Percentiles rank a stretch among this genome's conserved stretches.
phyloP scores from a whole-genome alignment of 2,113 vertebrate genomes.

The Myocastor coypus region DNA sequence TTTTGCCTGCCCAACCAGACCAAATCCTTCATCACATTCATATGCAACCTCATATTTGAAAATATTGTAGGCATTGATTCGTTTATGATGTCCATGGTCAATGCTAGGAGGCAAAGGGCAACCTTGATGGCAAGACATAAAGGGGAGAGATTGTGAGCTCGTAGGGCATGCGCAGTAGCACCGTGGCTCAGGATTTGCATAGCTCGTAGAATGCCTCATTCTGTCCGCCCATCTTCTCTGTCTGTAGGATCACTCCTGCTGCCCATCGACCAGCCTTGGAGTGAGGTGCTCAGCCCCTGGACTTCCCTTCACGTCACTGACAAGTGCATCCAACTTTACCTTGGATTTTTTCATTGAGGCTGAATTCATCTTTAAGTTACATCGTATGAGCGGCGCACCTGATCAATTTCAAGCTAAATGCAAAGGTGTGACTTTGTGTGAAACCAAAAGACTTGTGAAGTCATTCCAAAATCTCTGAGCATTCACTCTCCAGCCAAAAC shows the following conservation, averaged over 20 bases:
- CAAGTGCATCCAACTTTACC: not conserved
- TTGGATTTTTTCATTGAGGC: not conserved
- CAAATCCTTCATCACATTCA: conserved; percentile 61
- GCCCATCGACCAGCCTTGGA: not conserved
- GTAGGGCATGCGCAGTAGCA: not conserved
- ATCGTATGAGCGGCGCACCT: too few species aligned
- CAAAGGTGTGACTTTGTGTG: not conserved
- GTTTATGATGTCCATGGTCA: not conserved
- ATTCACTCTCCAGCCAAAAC: not conserved
- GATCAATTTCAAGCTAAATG: not conserved
- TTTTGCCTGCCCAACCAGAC: not conserved
- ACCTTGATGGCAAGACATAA: conserved; percentile 36
- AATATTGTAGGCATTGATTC: rapidly evolving
- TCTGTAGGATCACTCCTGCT: not conserved
- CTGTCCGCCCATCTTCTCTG: not conserved
- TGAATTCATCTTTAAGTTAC: not conserved
- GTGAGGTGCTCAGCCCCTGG: not conserved
- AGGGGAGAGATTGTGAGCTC: not conserved
- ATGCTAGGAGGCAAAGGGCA: conserved; percentile 24
- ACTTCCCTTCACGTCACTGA: not conserved
- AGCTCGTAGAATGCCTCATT: not conserved
- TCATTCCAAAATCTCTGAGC: not conserved
- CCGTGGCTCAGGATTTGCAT: not conserved
- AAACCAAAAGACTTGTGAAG: not conserved
- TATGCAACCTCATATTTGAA: not conserved